A percentile compares a stretch with the other conserved stretches of the same genome.
Conservation (phyloP, 2,797 vertebrate species). For the Glossophaga mutica region DNA sequence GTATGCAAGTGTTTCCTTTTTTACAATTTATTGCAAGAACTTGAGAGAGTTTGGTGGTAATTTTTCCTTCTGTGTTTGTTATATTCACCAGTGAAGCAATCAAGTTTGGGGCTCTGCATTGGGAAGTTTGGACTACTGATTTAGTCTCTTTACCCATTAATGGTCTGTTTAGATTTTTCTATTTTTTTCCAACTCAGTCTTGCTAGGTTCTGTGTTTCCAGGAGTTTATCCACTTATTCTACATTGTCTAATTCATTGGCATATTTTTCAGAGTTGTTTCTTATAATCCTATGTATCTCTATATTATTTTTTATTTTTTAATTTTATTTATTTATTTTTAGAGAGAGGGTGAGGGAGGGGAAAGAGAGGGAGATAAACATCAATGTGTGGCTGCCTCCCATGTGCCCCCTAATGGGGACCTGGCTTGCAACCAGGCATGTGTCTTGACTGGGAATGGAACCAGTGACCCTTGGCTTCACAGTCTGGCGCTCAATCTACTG, state of each 20-base stretch:
- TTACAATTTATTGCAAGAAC: neutral
- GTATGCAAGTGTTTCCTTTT: neutral
- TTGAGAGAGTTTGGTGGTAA: neutral
- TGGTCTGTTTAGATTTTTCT: neutral
- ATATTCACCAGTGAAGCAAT: neutral
- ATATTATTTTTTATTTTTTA: too few relatives aligned
- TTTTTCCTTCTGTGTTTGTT: neutral
- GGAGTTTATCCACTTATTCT: neutral
- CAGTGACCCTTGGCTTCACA: too few relatives aligned
- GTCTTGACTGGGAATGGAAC: too few relatives aligned
- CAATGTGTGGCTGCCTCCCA: too few relatives aligned
- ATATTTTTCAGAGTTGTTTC: neutral
- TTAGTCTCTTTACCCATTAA: neutral
- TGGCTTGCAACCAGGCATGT: too few relatives aligned
- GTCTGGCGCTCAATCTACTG: too few relatives aligned
- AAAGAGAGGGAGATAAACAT: too few relatives aligned
- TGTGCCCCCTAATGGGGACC: too few relatives aligned
- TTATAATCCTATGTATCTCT: neutral
- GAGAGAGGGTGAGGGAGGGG: too few relatives aligned
- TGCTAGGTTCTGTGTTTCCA: neutral
- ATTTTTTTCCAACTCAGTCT: neutral
- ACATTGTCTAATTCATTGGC: neutral
- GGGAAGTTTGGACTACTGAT: neutral
- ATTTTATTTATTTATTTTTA: too few relatives aligned
- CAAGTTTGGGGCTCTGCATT: neutral